phyloP scores from a whole-genome alignment of 2,888 invertebrate species.

The Drosophila falleni region DNA sequence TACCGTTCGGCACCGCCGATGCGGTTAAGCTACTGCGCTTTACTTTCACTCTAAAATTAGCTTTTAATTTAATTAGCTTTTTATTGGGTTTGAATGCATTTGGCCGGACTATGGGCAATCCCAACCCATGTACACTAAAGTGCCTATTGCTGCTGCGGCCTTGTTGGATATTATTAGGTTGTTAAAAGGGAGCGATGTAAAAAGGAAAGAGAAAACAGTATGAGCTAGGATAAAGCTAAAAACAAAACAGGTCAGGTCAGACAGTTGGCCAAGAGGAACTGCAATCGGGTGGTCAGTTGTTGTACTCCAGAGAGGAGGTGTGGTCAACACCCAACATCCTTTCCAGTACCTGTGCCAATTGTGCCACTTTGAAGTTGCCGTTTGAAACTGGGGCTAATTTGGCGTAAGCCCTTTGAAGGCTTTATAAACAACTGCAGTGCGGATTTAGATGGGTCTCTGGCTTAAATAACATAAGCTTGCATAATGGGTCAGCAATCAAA shows the following conservation, averaged over 20 bases:
- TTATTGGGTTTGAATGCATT: conserved; percentile 73
- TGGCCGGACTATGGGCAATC: conserved; percentile 6
- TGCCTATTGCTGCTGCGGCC: conserved; percentile 30
- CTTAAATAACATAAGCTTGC: conserved; percentile 33
- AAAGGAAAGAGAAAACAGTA: not conserved
- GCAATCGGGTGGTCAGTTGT: conserved; percentile 30
- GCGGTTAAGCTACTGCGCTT: conserved; percentile 47
- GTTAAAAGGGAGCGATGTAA: not conserved
- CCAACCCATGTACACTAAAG: conserved; percentile 11
- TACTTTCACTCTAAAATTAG: conserved; percentile 66
- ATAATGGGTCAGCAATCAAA: conserved; percentile 46
- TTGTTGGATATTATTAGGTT: conserved; percentile 41
- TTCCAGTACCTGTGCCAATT: conserved; percentile 20
- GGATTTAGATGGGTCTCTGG: conserved; percentile 40
- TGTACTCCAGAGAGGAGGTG: conserved; percentile 6
- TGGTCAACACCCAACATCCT: conserved; percentile 19
- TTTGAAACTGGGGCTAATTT: conserved; percentile 68
- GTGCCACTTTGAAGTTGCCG: conserved; percentile 71
- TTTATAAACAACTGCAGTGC: conserved; percentile 44
- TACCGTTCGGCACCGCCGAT: conserved; percentile 13
- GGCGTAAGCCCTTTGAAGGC: conserved; percentile 53
- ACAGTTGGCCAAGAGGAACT: conserved; percentile 24
- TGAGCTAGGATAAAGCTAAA: conserved; percentile 29
- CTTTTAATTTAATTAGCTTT: conserved; percentile 80
- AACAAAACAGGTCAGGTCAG: conserved; percentile 48